Evolutionary conservation across 2,113 vertebrate species (phyloP), one percentile per base, ranked within the genome.

Genomic region (Siphamia tubifer): DNA sequence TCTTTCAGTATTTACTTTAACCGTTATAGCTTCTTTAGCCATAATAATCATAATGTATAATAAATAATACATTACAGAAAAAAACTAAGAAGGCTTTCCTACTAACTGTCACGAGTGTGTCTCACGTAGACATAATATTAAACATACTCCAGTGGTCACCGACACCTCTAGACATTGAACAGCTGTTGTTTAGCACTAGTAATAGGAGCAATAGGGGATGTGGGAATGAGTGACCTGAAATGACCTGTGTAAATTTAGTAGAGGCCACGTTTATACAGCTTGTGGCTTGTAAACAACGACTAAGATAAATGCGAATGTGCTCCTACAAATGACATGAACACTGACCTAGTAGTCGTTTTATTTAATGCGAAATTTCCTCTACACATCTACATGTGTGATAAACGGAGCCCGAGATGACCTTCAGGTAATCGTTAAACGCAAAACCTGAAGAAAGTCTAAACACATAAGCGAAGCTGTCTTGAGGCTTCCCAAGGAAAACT

Each of bases 391-490:
- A 19, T 1, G 3, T 4, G 3, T 1, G 21, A 34, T 3, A 28
- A 12, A 3, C 0, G 13, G 20, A 24, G 34, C 31, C 11, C 2
- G 44, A 55, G 11, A 68, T 89, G 84, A 89, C 87, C 87, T 89
- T 89, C 84, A 85, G 31, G 20, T n/a, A n/a, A n/a, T n/a, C n/a
- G n/a, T 69, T 42, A 10, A 57, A n/a, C 31, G 12, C 17, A 54
- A n/a, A 24, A 64, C 11, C 21, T 27, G 36, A 51, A 2, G 1
- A 5, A 38, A n/a, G 12, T 5, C 15, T 7, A 17, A 1, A 8
- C 13, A 1, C 2, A 35, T 3, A 21, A 15, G 3, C n/a, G 1
- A 4, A 5, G 2, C 3, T 5, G 0, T n/a, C n/a, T n/a, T n/a
- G n/a, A n/a, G n/a, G n/a, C n/a, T n/a, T n/a, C n/a, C n/a, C n/a